A percentile compares a stretch with the other conserved stretches of the same genome.
These are phyloP conservation scores for Aphodius granarius DNA, from an alignment of 2,888 invertebrate species.

Conservation along the genomic window DNA sequence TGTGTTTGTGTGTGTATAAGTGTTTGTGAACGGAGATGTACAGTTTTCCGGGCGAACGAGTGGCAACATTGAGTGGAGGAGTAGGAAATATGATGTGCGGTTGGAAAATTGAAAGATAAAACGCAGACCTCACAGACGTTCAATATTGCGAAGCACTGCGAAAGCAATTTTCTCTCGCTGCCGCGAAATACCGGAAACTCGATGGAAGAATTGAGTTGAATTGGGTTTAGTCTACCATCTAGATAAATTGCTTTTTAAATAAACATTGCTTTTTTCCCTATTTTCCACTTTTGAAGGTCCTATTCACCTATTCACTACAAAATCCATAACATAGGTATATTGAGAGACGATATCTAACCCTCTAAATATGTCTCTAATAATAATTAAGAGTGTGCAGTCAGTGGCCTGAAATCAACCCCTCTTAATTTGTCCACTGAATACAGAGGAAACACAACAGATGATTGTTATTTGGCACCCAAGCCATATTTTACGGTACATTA, in stretches of 20 bases:
- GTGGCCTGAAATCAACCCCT: not conserved
- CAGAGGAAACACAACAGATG: constrained; percentile 10
- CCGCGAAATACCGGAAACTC: not conserved
- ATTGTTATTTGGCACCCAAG: constrained; percentile 1
- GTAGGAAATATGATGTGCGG: not conserved
- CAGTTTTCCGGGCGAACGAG: not conserved
- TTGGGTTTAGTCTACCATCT: not conserved
- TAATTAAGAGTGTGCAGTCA: not conserved
- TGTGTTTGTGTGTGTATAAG: not conserved
- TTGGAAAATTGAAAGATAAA: not conserved
- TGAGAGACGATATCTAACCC: not conserved
- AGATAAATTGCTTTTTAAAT: not conserved
- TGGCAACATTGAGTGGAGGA: not conserved
- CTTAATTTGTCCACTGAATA: not conserved
- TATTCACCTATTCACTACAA: no score
- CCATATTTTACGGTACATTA: constrained; percentile 23
- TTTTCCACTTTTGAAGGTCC: not conserved
- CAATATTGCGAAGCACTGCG: not conserved
- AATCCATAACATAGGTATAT: no score
- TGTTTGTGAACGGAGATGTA: not conserved
- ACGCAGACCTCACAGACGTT: not conserved
- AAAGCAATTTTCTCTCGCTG: not conserved
- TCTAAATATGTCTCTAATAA: not conserved
- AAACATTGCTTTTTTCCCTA: not conserved
- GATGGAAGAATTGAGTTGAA: not conserved